Conservation (phyloP, 2,888 invertebrate genomes). For the Drosophila anomalipes region DNA sequence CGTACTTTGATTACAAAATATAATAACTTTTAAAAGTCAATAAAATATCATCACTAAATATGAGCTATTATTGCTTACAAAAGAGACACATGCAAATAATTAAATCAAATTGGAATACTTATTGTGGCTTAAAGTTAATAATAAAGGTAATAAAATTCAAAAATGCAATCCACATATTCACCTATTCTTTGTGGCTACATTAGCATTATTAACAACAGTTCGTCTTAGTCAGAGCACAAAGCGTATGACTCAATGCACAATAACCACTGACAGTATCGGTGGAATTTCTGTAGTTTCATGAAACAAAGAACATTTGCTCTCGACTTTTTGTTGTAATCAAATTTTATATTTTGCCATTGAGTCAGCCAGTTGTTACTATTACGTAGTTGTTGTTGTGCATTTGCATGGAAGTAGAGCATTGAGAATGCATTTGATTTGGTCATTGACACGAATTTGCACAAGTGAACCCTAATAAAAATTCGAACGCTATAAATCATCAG, state of each 20-base stretch:
- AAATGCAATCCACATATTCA: neutral
- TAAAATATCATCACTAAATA: neutral
- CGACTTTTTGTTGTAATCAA: slow-evolving; percentile 60
- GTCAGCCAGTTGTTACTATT: slow-evolving; percentile 24
- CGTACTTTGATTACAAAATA: neutral
- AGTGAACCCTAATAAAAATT: slow-evolving; percentile 55
- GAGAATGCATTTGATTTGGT: slow-evolving; percentile 66
- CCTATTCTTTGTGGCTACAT: neutral
- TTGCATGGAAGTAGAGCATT: slow-evolving; percentile 64
- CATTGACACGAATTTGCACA: slow-evolving; percentile 75
- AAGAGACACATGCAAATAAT: neutral
- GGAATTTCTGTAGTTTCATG: slow-evolving; percentile 36
- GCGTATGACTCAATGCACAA: slow-evolving; percentile 51
- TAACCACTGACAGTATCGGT: slow-evolving; percentile 25
- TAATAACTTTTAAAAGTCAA: neutral
- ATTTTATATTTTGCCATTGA: slow-evolving; percentile 53
- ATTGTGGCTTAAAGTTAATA: neutral
- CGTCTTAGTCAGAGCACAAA: slow-evolving; percentile 40
- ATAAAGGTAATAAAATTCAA: neutral
- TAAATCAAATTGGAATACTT: neutral
- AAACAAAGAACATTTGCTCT: slow-evolving; percentile 46
- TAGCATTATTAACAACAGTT: slow-evolving; percentile 1
- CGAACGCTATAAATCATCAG: slow-evolving; percentile 71
- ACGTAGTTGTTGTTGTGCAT: slow-evolving; percentile 46
- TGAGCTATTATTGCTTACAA: neutral